Base-by-base conservation (phyloP, 2,888 invertebrate genomes). In the Eupithecia insigniata region DNA sequence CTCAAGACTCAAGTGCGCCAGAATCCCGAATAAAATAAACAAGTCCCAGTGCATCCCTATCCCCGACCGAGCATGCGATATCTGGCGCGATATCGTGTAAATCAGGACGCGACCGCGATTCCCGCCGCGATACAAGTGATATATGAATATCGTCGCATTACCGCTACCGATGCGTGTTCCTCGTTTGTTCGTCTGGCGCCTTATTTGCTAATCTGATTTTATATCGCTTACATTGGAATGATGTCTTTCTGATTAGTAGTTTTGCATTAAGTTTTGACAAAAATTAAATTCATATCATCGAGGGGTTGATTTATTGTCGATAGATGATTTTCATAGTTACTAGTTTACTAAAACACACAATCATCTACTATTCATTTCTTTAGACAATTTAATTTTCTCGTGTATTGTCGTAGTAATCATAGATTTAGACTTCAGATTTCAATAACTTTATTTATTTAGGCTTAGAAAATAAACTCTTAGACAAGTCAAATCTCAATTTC, bases 131-230 rank as follows among this genome's bases (percentile, higher is more conserved):
- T 92, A 90, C 75, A 84, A 76, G 83, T 91, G 87, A 93, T 88
- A 89, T 91, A 92, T 90, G 90, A 87, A 90, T 87, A 91, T 90
- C 86, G 88, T 84, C 86, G 89, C 86, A 87, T 88, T 89, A 88
- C 84, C 82, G 82, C 83, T 77, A 78, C 80, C 79, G 80, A 74
- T 79, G 80, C 75, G 73, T 76, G 71, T 60, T 64, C 64, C 74
- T 81, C 78, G 75, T 83, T 82, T 83, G 79, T 81, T 82, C 80
- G 73, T 66, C 61, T 68, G 73, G 76, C 79, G 76, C 77, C 75
- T 77, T 78, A 78, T 78, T 79, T 78, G 73, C 70, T 74, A 72
- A 77, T 72, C 77, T 73, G 72, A 73, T 79, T 73, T 72, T 26
- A 74, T 74, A 74, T 71, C 71, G 69, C 60, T 71, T 74, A 71